Conservation (phyloP, 2,888 invertebrate species). For the Tetanocera ferruginea region DNA sequence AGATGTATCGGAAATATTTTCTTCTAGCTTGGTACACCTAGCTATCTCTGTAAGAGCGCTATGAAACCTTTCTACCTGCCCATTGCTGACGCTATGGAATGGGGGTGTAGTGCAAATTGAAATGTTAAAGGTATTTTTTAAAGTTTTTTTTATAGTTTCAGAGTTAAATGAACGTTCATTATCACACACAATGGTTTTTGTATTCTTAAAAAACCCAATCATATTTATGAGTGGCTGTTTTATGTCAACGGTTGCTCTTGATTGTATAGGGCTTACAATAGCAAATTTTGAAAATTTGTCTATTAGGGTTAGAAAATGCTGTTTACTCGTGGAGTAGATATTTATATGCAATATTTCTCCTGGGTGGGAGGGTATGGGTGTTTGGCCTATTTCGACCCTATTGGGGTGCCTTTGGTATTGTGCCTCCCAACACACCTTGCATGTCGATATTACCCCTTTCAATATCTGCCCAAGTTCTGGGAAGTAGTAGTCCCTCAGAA, state of each 20-base stretch:
- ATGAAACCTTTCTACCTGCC: no score
- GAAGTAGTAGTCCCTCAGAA: no score
- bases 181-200: background rate
- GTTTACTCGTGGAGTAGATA: no score
- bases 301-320: background rate
- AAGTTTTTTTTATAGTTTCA: slow-evolving; percentile 13
- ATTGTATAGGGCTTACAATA: slow-evolving; percentile 16
- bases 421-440: background rate
- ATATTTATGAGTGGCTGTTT: background rate
- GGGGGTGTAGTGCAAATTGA: no score
- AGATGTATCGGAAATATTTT: no score
- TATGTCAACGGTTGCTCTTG: slow-evolving; percentile 16
- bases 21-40: no score
- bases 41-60: no score
- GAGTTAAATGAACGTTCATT: background rate
- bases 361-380: background rate
- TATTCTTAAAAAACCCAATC: background rate
- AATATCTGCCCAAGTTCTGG: no score
- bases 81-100: no score
- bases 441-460: no score
- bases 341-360: background rate
- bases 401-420: no score
- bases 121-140: background rate
- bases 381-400: background rate
- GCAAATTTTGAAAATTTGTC: no score